Evolutionary conservation across 2,113 vertebrate species (phyloP).

Genomic region (Sterna hirundo): DNA sequence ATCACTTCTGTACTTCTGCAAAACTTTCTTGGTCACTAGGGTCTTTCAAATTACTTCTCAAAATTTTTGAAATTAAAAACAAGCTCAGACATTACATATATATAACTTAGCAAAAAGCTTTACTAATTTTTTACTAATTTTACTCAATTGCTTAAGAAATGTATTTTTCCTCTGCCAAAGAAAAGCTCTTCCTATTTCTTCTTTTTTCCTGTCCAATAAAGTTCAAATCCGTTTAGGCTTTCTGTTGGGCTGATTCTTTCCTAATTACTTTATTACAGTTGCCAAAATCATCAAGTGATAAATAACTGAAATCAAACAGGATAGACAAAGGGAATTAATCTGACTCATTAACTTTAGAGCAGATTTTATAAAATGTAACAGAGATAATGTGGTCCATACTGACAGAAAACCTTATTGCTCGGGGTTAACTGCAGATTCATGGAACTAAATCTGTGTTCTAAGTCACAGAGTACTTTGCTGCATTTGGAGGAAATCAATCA

Average conservation of each 20-base stretch:
- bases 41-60: not conserved
- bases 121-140: not conserved
- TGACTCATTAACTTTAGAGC: not conserved
- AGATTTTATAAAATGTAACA: not conserved
- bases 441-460: not conserved
- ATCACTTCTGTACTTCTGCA: not conserved
- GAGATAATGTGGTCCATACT: not conserved
- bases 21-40: not conserved
- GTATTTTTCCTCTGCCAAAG: not conserved
- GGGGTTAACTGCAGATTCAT: not conserved
- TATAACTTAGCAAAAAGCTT: not conserved
- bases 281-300: not conserved
- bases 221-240: not conserved
- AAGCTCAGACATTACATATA: not conserved
- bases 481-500: not conserved
- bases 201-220: not conserved
- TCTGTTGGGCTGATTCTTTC: not conserved
- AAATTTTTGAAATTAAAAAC: not conserved
- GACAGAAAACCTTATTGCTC: not conserved
- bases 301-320: not conserved
- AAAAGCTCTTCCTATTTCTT: not conserved
- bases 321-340: not conserved
- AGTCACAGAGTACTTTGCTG: not conserved
- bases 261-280: not conserved
- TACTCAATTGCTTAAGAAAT: not conserved